A percentile compares a stretch with the other conserved stretches of the same genome.
Conservation (phyloP, 2,888 invertebrate genomes). For the Eurytoma adleriae region DNA sequence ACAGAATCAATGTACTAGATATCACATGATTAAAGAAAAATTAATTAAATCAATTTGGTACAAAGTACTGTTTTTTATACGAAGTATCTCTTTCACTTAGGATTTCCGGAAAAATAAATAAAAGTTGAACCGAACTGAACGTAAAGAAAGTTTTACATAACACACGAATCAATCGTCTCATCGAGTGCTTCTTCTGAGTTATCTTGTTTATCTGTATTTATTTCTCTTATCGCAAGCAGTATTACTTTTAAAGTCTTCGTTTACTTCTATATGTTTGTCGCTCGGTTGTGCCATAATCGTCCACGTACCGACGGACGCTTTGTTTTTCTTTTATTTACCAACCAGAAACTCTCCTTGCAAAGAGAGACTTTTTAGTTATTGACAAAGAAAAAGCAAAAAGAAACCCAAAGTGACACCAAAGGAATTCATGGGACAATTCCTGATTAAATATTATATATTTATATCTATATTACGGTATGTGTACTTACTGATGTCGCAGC, state of each 20-base stretch:
- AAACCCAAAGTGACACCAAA: slow-evolving; percentile 48
- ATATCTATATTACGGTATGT: slow-evolving; percentile 15
- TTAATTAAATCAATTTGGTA: too few relatives aligned
- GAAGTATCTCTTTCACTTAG: too few relatives aligned
- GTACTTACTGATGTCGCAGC: neutral
- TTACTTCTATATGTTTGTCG: slow-evolving; percentile 34
- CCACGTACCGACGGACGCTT: slow-evolving; percentile 40
- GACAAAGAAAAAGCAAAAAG: slow-evolving; percentile 9
- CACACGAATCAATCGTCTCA: slow-evolving; percentile 33
- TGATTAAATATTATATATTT: slow-evolving; percentile 24
- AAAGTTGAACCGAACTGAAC: neutral
- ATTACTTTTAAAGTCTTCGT: slow-evolving; percentile 28
- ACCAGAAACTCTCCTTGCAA: slow-evolving; percentile 47
- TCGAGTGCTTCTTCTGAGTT: slow-evolving; percentile 36
- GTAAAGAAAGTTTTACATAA: neutral
- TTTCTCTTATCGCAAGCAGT: slow-evolving; percentile 36
- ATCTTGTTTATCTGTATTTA: slow-evolving; percentile 20
- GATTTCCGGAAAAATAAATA: neutral
- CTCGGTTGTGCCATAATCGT: slow-evolving; percentile 40
- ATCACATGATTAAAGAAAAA: too few relatives aligned
- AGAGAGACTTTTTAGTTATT: slow-evolving; percentile 34
- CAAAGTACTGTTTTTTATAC: too few relatives aligned
- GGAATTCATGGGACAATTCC: slow-evolving; percentile 57
- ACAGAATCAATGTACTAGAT: too few relatives aligned
- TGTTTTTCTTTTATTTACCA: slow-evolving; percentile 15